Evolutionary conservation across 2,797 vertebrate species (phyloP), one percentile per base, ranked within the genome.

Genomic region (Schizopygopsis malacanthus): DNA sequence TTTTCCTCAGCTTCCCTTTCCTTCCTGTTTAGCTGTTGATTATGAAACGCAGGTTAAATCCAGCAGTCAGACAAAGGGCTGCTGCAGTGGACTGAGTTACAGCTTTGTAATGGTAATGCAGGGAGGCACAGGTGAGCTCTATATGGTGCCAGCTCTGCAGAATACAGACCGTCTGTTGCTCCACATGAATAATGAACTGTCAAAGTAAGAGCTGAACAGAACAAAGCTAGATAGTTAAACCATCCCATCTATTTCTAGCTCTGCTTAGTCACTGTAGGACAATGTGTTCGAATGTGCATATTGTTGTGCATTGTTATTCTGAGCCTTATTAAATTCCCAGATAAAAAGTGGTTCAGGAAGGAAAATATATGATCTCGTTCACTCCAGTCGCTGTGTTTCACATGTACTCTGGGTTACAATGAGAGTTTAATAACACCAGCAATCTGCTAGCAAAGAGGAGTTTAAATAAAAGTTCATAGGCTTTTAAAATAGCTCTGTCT

Each of bases 11-110:
- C 76, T 47, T 85, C 71, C 70, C 80, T 87, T 90, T 90, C 87
- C 89, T 91, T 90, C 89, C 90, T 87, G 85, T 88, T 87, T 82
- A 86, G 71, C 82, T 72, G 71, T 81, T 67, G 50, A 61, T 82
- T 81, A 88, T 87, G 69, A 81, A 78, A 87, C 63, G 39, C 65
- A 86, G 67, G 69, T 86, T 90, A 79, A 54, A 63, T 77, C 87
- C 79, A 87, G 56, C 76, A 87, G 69, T 50, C n/a, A 25, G 25
- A 75, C 43, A 71, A 47, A 47, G 83, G 81, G 61, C 59, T 22
- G 59, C 67, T 77, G 45, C 61, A 45, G 81, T 70, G 63, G 33
- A 82, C 65, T 65, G 80, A 73, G 47, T 86, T 73, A 61, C 81
- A 83, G 80, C 16, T 43, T 47, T 79, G 18, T 77, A 65, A 45